These are phyloP conservation scores for Zaprionus vittiger DNA, from an alignment of 1,140 invertebrate species.

Conservation along the genomic window DNA sequence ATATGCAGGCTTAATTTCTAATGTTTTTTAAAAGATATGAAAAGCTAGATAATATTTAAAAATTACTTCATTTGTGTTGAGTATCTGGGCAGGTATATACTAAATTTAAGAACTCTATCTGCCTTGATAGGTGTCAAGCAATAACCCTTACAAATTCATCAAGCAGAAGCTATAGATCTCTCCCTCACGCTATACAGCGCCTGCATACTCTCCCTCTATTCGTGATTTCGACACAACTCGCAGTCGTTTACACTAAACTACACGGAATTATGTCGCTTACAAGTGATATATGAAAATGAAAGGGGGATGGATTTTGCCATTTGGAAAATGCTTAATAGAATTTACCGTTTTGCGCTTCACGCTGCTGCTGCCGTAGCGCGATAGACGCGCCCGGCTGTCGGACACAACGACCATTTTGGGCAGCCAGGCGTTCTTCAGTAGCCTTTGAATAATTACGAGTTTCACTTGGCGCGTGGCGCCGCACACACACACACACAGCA, in stretches of 20 bases:
- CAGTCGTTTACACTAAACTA: no score
- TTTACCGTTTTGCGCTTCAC: constrained; percentile 78
- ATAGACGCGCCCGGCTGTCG: constrained; percentile 74
- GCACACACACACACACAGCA: constrained; percentile 11
- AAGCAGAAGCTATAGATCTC: no score
- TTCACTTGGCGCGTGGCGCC: constrained; percentile 42
- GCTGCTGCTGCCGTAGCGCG: constrained; percentile 73
- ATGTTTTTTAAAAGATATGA: not conserved
- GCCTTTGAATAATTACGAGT: constrained; percentile 70
- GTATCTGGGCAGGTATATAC: not conserved
- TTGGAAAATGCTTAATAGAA: not conserved
- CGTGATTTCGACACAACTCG: no score
- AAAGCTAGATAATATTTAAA: not conserved
- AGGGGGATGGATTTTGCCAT: not conserved
- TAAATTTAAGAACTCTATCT: not conserved
- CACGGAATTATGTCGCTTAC: no score
- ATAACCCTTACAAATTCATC: no score
- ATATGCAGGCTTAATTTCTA: no score
- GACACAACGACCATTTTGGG: constrained; percentile 83
- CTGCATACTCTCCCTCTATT: no score
- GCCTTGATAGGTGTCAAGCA: no score
- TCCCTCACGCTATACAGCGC: no score
- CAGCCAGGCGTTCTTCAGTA: constrained; percentile 65
- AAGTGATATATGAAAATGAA: no score
- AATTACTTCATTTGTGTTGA: not conserved